Base-by-base conservation (phyloP, 2,113 vertebrate genomes). In the Bos indicus region DNA sequence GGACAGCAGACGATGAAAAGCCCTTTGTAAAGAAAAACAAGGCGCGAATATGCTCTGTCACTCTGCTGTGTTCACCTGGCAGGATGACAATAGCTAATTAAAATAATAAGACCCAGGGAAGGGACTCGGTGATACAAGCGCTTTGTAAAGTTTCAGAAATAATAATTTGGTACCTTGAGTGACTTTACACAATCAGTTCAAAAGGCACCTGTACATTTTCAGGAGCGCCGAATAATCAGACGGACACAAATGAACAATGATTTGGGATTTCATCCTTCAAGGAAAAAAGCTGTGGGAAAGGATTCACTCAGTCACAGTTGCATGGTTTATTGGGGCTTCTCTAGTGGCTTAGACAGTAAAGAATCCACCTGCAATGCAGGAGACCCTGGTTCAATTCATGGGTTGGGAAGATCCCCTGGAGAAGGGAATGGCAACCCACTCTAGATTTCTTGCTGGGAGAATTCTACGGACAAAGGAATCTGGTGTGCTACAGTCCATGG, bases 381-480 rank as follows among this genome's bases (percentile, higher is more conserved):
- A n/a, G 62, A 64, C 15, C 33, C 33, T 0, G 16, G 30, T n/a
- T n/a, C 7, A 0, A n/a, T n/a, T n/a, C 62, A 3, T n/a, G 62
- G 62, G 30, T 71, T 12, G 67, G 19, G 19, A 71, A 6, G 19
- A 71, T 21, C 9, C n/a, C 9, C 67, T 36, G 67, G 19, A 40
- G 17, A 40, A 71, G 67, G 67, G 67, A 71, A 71, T 71, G 17
- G 19, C 64, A 36, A 23, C n/a, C n/a, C 64, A 36, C 64, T 36
- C n/a, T 23, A 71, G n/a, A 10, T 21, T 71, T 71, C n/a, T 36
- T 36, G 64, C 64, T 0, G 1, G 64, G n/a, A 71, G n/a, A 12
- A 36, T 71, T 23, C 67, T 71, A 23, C 0, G 19, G 67, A 40
- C n/a, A 64, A 10, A 23, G n/a, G n/a, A 23, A 23, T 21, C 9